Evolutionary conservation across 1,140 invertebrate genomes (phyloP), one percentile per base, ranked within the genome.

Genomic region (Cataglyphis hispanica): DNA sequence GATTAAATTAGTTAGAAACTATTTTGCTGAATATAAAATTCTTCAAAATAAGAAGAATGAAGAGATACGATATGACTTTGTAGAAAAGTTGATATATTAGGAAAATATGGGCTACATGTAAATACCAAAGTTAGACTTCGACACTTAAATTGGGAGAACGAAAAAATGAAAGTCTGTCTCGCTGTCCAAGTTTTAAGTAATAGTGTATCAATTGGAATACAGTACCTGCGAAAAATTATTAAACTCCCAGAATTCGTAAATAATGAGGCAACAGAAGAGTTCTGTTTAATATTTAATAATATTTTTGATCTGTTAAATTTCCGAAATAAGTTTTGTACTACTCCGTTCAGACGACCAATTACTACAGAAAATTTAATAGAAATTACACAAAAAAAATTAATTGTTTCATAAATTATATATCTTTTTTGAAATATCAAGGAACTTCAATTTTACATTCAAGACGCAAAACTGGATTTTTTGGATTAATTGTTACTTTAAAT

Each of bases 401-500:
- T 40, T 37, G 40, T 37, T 67, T 40, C n/a, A 67, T 67, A 67
- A 8, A 67, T 67, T 67, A 67, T 67, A n/a, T 67, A 46, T 40
- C 40, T 46, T 67, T 10, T 67, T 67, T 67, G 31, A 67, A 67
- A 67, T 46, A 67, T 69, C 34, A 46, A 69, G 37, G 34, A 69
- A 13, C 3, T 69, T 46, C 66, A 46, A 69, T 69, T 69, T 69
- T 69, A 31, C 34, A 27, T 22, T 43, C 66, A 40, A 69, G 22
- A 43, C 34, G 31, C 34, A 69, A 69, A 69, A 69, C 66, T 69
- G 66, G 66, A 46, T 69, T 69, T 69, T 69, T 69, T n/a, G 66
- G 66, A 11, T 69, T 69, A n/a, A 69, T 69, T 69, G 43, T 69
- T 43, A 43, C 34, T 46, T 46, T 69, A 40, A 46, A 69, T 43